phyloP scores from a whole-genome alignment of 2,888 invertebrate species.

The Iselma pallidipennis region DNA sequence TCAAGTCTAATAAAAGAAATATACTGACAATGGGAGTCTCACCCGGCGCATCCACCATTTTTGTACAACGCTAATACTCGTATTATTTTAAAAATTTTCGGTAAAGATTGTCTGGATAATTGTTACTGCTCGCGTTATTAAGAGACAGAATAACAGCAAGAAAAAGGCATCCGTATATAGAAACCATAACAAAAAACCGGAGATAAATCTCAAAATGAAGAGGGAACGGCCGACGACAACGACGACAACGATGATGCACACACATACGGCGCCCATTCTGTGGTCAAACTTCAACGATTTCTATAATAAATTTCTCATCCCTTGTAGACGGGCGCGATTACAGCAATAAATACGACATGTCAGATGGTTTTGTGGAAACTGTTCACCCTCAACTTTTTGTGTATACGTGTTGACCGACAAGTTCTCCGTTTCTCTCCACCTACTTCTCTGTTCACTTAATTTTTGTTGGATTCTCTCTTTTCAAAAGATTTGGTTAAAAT shows the following conservation, averaged over 20 bases:
- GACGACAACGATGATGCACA: background rate
- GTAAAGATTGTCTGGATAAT: too few relatives aligned
- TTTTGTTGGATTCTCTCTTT: background rate
- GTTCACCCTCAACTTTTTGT: constrained; percentile 8
- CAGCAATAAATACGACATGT: constrained; percentile 28
- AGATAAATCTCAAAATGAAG: background rate
- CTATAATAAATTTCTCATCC: constrained; percentile 29
- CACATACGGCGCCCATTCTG: constrained; percentile 17
- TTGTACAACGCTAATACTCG: too few relatives aligned
- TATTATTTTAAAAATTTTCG: too few relatives aligned
- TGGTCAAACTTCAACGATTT: constrained; percentile 27
- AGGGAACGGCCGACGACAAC: background rate
- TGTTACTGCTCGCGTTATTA: too few relatives aligned
- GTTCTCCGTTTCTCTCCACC: too few relatives aligned
- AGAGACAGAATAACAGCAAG: background rate
- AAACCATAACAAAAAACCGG: background rate
- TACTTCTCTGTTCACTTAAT: background rate
- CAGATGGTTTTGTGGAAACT: constrained; percentile 22
- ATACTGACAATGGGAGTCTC: too few relatives aligned
- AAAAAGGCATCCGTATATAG: too few relatives aligned
- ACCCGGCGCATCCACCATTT: too few relatives aligned
- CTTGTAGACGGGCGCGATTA: constrained; percentile 27
- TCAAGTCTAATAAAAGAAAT: too few relatives aligned
- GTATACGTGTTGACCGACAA: too few relatives aligned
- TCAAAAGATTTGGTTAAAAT: too few relatives aligned